Base-by-base conservation (phyloP, 2,888 invertebrate species). In the Mactromeris polynyma region DNA sequence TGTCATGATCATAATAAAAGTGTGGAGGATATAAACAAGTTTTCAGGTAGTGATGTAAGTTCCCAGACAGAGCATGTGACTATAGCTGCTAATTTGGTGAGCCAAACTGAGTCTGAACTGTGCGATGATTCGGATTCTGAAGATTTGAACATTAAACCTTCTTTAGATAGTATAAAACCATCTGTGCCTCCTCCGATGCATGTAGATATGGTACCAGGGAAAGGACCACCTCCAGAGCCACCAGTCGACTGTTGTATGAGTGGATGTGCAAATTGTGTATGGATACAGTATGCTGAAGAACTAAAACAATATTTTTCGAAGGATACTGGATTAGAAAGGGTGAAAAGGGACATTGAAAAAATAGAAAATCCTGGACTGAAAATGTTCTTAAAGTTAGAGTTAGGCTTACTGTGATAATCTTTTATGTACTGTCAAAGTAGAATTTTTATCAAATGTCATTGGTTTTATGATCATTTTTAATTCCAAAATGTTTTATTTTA, bases 211-310 rank as follows among this genome's bases (percentile, higher is more conserved):
- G 92, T 95, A 3, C 94, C 95, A 11, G 96, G 95, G 14, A 96
- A 86, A 96, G 95, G 90, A 91, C 96, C 91, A 95, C 97, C 96
- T 14, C 98, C 98, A 19, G 97, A 98, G 89, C 97, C 97, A 64
- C 99, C 99, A 0, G 98, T 98, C 2, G 98, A 97, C 40, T 99
- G 99, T 96, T 99, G 99, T 95, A 98, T 98, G 97, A 98, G 98
- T 0, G 99, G 99, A 0, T 99, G 99, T 97, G 97, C 98, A 0
- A 99, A 99, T 97, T 99, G 99, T 96, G 99, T 99, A 7, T 99
- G 98, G 98, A 98, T 99, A 83, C 98, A 98, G 26, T 99, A 99
- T 97, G 99, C 98, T 0, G 98, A 98, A 94, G 97, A 98, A 36
- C 94, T 99, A 78, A 94, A 93, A 69, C 83, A 93, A 3, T 96